phyloP scores from a whole-genome alignment of 2,113 vertebrate genomes.

The Pteronura brasiliensis region DNA sequence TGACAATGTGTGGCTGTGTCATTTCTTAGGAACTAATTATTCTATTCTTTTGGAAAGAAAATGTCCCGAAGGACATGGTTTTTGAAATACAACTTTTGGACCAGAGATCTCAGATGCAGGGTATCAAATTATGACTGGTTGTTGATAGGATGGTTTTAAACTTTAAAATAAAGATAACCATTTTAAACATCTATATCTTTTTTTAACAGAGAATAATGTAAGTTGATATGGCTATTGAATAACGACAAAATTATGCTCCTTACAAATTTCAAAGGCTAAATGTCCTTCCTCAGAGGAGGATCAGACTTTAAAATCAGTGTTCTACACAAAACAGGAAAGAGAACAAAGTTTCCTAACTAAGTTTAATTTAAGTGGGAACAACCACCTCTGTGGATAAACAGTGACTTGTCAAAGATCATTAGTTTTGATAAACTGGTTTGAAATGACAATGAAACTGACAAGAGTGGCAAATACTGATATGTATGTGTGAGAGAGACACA shows the following conservation, averaged over 20 bases:
- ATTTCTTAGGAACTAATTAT: conserved; percentile 70
- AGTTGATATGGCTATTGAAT: not conserved
- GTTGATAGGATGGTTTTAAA: not conserved
- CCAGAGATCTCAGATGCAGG: conserved; percentile 40
- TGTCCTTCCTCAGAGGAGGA: not conserved
- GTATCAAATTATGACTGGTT: conserved; percentile 24
- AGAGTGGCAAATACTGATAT: not conserved
- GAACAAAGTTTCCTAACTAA: not conserved
- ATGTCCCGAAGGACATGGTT: conserved; percentile 36
- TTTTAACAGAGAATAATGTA: not conserved
- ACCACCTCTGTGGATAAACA: not conserved
- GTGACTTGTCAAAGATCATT: not conserved
- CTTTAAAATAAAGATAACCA: not conserved
- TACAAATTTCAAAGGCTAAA: not conserved
- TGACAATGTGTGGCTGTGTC: conserved; percentile 31
- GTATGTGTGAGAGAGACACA: not conserved
- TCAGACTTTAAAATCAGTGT: not conserved
- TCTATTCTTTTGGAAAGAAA: conserved; percentile 51
- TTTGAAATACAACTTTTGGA: conserved; percentile 54
- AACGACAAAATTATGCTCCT: not conserved
- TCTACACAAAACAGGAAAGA: not conserved
- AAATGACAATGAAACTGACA: not conserved
- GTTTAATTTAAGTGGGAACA: not conserved
- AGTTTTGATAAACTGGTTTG: not conserved
- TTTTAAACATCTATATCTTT: not conserved